Evolutionary conservation across 2,113 vertebrate genomes (phyloP).

Genomic region (Psittacula cyanocephala): DNA sequence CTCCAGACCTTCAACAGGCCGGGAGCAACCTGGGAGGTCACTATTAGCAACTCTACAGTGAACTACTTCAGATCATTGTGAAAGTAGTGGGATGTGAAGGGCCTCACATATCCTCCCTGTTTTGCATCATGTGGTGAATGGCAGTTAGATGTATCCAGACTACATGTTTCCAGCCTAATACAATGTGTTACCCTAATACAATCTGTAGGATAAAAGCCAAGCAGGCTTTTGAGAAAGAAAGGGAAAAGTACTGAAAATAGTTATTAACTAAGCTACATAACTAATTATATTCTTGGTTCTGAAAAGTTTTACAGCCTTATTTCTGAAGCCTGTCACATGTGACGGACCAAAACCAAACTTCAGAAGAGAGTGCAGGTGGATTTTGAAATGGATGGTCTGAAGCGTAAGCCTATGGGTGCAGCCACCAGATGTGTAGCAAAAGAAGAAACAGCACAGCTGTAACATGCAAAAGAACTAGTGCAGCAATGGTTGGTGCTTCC

Average conservation of each 20-base stretch:
- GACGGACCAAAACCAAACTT: not conserved
- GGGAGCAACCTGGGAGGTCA: not conserved
- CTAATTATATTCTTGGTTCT: not conserved
- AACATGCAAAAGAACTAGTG: not conserved
- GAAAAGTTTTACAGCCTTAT: not conserved
- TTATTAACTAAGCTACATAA: not conserved
- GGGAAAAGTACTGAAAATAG: not conserved
- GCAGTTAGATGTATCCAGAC: not conserved
- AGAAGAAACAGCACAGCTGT: not conserved
- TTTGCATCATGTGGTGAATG: fast-evolving
- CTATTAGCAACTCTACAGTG: not conserved
- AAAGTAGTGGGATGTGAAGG: not conserved
- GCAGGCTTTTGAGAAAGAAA: not conserved
- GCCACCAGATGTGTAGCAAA: not conserved
- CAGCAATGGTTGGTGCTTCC: not conserved
- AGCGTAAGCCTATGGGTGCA: not conserved
- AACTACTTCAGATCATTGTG: not conserved
- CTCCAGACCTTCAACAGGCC: not conserved
- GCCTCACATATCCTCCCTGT: not conserved
- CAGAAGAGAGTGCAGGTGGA: not conserved
- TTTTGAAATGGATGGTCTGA: not conserved
- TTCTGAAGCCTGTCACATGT: not conserved
- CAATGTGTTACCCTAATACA: not conserved
- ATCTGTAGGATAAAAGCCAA: not conserved
- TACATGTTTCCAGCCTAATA: not conserved